Evolutionary conservation across 2,888 invertebrate genomes (phyloP), one percentile per base, ranked within the genome.

Genomic region (Lingula anatina): DNA sequence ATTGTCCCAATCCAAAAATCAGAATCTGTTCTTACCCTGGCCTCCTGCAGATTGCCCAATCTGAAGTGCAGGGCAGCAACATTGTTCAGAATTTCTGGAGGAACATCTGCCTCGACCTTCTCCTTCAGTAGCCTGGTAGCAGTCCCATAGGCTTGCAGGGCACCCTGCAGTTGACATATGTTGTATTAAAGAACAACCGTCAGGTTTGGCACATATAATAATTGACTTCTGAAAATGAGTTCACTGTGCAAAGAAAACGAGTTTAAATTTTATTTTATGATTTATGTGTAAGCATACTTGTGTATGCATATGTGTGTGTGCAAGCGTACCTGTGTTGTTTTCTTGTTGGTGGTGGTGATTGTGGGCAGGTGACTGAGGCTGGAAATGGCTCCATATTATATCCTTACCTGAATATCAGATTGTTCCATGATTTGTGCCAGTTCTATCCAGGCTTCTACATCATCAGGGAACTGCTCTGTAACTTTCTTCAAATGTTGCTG

Each of bases 401-500:
- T n/a, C n/a, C 53, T 49, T 18, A 70, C 71, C 61, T 68, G 68
- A 1, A 75, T 81, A 80, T 99, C 97, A 61, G 88, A 88, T 71
- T 95, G 92, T 73, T 99, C 97, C 55, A 97, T 81, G 74, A 99
- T 94, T 81, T 99, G 97, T 0, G 99, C 99, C 57, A 97, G 79
- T 75, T 99, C 97, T 62, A 99, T 96, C 96, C 96, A 97, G 0
- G 96, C 97, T 76, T 99, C 99, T 2, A 97, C 91, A 76, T 99
- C 99, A 64, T 99, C 96, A 0, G 96, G 94, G 75, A 91, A 93
- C 77, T 95, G 91, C 71, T 95, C 94, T 0, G 96, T 94, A 15
- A 82, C 81, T 79, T 96, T 97, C 72, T 91, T 89, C 46, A 99
- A 81, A 77, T 94, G 92, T 64, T 89, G 89, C 73, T 92, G 54